phyloP scores from a whole-genome alignment of 2,797 vertebrate species.

The Premnoplex brunnescens region DNA sequence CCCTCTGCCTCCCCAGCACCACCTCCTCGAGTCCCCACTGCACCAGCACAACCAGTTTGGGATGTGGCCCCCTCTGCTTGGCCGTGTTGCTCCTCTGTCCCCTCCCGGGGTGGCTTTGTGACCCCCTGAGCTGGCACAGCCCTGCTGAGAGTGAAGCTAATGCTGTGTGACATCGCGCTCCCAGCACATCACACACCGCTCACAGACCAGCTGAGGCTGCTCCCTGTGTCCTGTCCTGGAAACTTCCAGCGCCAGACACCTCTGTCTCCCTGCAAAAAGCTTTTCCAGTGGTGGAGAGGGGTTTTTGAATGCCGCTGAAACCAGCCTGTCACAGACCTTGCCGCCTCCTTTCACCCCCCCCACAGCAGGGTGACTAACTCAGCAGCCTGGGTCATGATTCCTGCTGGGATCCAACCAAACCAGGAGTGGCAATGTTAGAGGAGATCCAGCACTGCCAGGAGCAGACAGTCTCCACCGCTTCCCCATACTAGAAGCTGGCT shows the following conservation, averaged over 20 bases:
- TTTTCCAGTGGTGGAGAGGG: neutral
- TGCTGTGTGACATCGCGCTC: constrained; percentile 37
- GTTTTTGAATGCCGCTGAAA: neutral
- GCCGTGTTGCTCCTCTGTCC: neutral
- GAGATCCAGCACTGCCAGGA: neutral
- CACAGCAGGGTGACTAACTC: neutral
- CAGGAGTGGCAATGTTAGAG: neutral
- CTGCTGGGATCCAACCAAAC: neutral
- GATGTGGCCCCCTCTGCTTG: neutral
- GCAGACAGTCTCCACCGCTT: neutral
- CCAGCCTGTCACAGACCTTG: neutral
- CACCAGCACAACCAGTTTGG: neutral
- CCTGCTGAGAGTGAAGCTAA: neutral
- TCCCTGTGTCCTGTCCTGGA: neutral
- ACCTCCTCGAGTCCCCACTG: neutral
- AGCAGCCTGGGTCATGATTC: neutral
- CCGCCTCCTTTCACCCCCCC: neutral
- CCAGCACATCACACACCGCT: neutral
- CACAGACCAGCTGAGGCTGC: constrained; percentile 48
- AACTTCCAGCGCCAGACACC: constrained; percentile 34
- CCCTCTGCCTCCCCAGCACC: neutral
- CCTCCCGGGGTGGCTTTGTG: neutral
- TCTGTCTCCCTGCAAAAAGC: neutral
- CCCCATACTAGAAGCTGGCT: neutral
- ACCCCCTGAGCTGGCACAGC: neutral